Conservation (phyloP, 2,797 vertebrate species). For the Crocidura indochinensis region DNA sequence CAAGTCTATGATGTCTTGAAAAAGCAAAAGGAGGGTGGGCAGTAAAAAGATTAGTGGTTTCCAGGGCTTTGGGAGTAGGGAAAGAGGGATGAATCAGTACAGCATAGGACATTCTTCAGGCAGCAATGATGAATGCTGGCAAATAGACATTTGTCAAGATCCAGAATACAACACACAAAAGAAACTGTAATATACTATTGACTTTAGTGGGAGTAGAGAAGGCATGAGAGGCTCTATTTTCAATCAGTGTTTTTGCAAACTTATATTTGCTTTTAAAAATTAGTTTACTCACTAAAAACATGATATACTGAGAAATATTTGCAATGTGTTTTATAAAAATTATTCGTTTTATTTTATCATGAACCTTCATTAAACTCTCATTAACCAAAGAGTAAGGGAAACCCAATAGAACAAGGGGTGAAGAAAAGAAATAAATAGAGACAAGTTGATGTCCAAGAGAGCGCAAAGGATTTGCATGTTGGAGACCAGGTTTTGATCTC, state of each 20-base stretch:
- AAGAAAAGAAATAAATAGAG: neutral
- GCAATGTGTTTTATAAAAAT: neutral
- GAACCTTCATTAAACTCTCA: neutral
- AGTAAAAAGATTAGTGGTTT: neutral
- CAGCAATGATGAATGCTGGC: neutral
- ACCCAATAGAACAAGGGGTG: neutral
- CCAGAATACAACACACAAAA: neutral
- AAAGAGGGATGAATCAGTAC: too few species aligned
- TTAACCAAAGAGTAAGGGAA: conserved; percentile 27
- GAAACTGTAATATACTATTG: neutral
- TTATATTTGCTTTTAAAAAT: conserved; percentile 6
- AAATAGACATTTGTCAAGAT: neutral
- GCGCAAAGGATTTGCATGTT: too few species aligned
- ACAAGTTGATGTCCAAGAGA: neutral
- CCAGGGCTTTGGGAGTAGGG: too few species aligned
- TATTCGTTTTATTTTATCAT: neutral
- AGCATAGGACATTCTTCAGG: neutral
- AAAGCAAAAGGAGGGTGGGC: neutral
- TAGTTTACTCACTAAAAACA: neutral
- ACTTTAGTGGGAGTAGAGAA: neutral
- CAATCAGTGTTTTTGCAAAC: neutral
- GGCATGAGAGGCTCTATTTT: neutral
- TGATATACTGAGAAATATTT: neutral
- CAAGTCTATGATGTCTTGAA: neutral
- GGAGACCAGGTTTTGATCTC: too few species aligned